phyloP scores from a whole-genome alignment of 2,888 invertebrate species.

The Microctonus hyperodae region DNA sequence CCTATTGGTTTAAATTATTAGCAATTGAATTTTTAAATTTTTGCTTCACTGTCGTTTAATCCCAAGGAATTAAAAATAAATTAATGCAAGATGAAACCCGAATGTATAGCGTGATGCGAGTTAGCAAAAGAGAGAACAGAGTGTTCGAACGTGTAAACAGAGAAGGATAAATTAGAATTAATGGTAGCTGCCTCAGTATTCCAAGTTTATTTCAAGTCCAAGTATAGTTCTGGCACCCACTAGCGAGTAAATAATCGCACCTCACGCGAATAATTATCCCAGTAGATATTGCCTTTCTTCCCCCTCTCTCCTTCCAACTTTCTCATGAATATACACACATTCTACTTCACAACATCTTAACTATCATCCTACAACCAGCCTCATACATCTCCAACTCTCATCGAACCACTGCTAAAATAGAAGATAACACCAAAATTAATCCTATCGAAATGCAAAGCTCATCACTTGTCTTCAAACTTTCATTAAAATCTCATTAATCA shows the following conservation, averaged over 20 bases:
- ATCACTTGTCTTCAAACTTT: not conserved
- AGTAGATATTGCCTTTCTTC: conserved; percentile 12
- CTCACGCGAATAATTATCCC: conserved; percentile 23
- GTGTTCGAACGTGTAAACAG: conserved; percentile 14
- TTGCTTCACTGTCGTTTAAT: not conserved
- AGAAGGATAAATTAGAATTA: conserved; percentile 19
- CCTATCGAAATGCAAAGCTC: not conserved
- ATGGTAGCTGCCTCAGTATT: conserved; percentile 18
- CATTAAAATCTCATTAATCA: not conserved
- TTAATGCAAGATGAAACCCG: not conserved
- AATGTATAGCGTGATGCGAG: not conserved
- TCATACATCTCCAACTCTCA: not conserved
- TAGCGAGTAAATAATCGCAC: conserved; percentile 19
- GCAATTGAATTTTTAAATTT: conserved; percentile 19
- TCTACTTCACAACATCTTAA: not conserved
- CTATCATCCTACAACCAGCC: not conserved
- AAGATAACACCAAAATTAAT: conserved; percentile 1
- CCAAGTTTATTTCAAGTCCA: conserved; percentile 29
- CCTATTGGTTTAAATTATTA: conserved; percentile 3
- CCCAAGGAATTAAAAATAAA: not conserved
- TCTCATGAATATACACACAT: not conserved
- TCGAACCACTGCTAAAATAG: not conserved
- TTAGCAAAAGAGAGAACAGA: not conserved
- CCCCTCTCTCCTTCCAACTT: not conserved
- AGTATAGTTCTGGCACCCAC: conserved; percentile 7